These are phyloP conservation scores for Cyclina sinensis DNA, from an alignment of 1,140 invertebrate species.

Conservation along the genomic window DNA sequence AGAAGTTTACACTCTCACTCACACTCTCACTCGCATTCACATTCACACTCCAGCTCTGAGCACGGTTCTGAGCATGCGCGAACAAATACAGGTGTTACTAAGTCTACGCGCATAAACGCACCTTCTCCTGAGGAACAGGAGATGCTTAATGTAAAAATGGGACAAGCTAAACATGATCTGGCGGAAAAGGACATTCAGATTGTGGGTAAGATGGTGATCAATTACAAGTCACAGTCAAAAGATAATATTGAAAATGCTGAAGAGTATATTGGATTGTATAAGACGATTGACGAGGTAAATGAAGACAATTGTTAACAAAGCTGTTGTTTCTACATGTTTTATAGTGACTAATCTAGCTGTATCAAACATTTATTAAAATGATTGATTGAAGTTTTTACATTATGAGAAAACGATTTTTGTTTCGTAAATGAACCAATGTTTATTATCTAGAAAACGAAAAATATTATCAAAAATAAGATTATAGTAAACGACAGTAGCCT, in stretches of 20 bases:
- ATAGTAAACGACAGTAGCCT: too few relatives aligned
- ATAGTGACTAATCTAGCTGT: too few relatives aligned
- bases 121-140: neutral
- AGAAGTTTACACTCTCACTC: constrained; percentile 45
- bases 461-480: too few relatives aligned
- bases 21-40: neutral
- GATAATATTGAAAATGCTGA: neutral
- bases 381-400: too few relatives aligned
- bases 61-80: neutral
- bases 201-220: neutral
- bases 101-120: neutral
- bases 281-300: neutral
- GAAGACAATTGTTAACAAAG: neutral
- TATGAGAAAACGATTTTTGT: too few relatives aligned
- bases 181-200: neutral
- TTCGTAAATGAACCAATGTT: too few relatives aligned
- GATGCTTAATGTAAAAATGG: neutral
- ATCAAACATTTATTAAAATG: too few relatives aligned
- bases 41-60: neutral
- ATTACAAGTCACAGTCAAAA: neutral
- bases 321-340: neutral
- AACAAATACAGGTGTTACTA: neutral
- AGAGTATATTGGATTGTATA: constrained; percentile 14
- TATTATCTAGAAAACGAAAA: too few relatives aligned
- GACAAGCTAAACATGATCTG: neutral